These are phyloP conservation scores for Volucella bombylans DNA, from an alignment of 2,888 invertebrate genomes.

Conservation along the genomic window DNA sequence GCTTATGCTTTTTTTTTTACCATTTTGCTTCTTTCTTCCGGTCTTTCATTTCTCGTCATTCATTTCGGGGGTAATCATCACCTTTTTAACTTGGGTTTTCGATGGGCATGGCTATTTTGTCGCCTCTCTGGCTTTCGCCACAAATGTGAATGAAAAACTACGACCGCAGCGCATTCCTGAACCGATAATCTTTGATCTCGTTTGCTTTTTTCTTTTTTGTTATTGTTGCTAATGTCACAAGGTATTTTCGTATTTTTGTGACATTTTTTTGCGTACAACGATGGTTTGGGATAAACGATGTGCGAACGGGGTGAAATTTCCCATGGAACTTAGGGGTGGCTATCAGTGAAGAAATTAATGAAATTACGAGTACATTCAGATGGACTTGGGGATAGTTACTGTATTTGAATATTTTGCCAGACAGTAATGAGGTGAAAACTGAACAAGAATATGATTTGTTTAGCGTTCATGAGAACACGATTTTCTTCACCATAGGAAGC, in stretches of 20 bases:
- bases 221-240: neutral
- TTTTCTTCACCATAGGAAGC: no score
- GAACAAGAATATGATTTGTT: no score
- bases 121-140: constrained; percentile 16
- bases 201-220: constrained; percentile 7
- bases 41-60: constrained; percentile 34
- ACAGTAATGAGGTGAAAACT: no score
- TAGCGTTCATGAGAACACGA: no score
- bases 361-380: constrained; percentile 10
- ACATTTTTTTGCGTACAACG: constrained; percentile 44
- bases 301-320: constrained; percentile 44
- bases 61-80: constrained; percentile 57
- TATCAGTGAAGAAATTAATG: neutral
- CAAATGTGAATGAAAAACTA: constrained; percentile 10
- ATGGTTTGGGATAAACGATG: constrained; percentile 29
- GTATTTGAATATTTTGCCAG: no score
- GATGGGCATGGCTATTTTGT: constrained; percentile 56
- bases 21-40: constrained; percentile 15
- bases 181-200: constrained; percentile 58
- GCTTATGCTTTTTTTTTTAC: constrained; percentile 3
- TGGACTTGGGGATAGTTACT: neutral
- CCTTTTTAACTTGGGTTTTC: constrained; percentile 42
- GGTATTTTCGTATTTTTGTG: constrained; percentile 7
- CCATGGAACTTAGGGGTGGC: constrained; percentile 47
- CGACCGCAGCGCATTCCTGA: constrained; percentile 40